A percentile compares a stretch with the other conserved stretches of the same genome.
These are phyloP conservation scores for Cyphomyrus plagiostoma DNA, from an alignment of 2,113 vertebrate species.

Conservation along the genomic window DNA sequence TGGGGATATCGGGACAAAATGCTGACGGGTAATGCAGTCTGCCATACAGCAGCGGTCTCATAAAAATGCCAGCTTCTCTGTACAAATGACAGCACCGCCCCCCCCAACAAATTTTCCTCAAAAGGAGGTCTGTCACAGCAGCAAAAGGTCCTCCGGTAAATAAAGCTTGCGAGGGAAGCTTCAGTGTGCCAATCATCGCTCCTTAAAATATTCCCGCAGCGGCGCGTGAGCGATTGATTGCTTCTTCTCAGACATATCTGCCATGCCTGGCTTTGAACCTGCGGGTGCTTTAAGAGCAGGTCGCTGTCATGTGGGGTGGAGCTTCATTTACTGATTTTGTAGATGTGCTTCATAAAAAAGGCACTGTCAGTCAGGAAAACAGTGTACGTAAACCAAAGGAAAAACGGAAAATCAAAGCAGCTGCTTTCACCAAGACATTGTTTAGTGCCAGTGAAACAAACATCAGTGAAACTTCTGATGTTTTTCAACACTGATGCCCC, in stretches of 20 bases:
- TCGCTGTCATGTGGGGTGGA: neutral
- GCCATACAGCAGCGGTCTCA: neutral
- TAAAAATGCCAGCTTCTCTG: slow-evolving; percentile 2
- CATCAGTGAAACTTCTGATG: neutral
- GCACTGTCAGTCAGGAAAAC: neutral
- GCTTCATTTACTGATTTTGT: neutral
- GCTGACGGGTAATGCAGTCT: neutral
- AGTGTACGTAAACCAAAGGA: neutral
- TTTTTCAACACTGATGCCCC: neutral
- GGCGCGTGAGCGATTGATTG: neutral
- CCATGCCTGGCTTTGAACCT: neutral
- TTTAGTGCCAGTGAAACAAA: neutral
- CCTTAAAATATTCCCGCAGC: neutral
- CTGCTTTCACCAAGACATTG: neutral
- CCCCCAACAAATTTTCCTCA: neutral
- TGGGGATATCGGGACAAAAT: slow-evolving; percentile 10
- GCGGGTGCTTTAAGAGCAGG: neutral
- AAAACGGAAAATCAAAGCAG: neutral
- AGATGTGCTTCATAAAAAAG: neutral
- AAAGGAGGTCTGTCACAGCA: neutral
- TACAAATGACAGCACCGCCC: neutral
- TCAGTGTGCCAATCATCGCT: neutral
- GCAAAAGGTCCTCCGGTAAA: neutral
- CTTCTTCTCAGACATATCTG: neutral
- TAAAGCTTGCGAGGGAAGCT: neutral